Conservation (phyloP, 2,113 vertebrate genomes). For the Sylvilagus bachmani region DNA sequence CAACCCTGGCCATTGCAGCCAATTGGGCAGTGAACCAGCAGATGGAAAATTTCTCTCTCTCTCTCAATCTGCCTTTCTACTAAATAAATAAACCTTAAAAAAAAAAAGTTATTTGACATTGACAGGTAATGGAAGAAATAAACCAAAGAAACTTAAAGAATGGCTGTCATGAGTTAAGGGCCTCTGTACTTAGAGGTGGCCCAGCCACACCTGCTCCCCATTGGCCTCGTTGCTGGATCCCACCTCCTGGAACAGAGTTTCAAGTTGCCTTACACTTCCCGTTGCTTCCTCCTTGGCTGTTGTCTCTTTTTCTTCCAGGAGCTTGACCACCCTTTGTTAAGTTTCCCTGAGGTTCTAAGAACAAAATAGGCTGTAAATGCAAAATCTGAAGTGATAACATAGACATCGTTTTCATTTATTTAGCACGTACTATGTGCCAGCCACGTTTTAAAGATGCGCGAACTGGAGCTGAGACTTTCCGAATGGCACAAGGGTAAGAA, state of each 20-base stretch:
- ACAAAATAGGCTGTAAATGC: background rate
- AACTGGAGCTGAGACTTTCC: background rate
- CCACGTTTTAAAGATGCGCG: background rate
- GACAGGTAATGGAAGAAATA: background rate
- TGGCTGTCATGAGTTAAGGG: background rate
- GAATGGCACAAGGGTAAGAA: background rate
- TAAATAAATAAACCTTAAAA: too few species aligned
- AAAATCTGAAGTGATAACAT: background rate
- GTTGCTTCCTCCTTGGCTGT: background rate
- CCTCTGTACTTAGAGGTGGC: background rate
- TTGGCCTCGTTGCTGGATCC: background rate
- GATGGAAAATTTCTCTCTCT: too few species aligned
- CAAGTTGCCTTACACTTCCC: background rate
- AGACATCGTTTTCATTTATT: background rate
- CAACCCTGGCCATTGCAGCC: too few species aligned
- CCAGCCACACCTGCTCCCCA: background rate
- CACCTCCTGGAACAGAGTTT: background rate
- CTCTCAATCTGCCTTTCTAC: too few species aligned
- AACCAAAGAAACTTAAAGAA: background rate
- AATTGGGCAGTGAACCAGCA: too few species aligned
- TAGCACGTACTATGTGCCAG: background rate
- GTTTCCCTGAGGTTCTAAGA: background rate
- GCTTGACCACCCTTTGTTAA: background rate
- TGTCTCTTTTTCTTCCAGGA: background rate
- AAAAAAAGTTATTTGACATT: too few species aligned